Percentiles rank a stretch among this genome's conserved stretches.
Evolutionary conservation across 92 coral and sea anemone species (phyloP).

Genomic region (Umimayanthus kanabou): DNA sequence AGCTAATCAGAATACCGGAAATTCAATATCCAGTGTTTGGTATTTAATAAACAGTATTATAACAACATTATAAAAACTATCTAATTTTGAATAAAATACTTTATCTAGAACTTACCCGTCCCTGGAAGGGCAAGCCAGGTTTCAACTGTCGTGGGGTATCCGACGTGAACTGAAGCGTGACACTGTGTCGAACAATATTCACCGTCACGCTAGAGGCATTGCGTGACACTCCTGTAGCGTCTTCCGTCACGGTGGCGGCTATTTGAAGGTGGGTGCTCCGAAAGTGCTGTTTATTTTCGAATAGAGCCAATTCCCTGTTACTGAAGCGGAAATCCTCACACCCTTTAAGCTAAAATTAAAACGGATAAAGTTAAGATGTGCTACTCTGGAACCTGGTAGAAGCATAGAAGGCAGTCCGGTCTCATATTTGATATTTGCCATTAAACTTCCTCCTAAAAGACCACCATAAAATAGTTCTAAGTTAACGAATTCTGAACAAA

Average conservation of each 20-base stretch:
- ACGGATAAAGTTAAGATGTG: not conserved
- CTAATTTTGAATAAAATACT: not conserved
- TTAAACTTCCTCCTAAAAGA: too few species aligned
- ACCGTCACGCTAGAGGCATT: slow-evolving; percentile 53
- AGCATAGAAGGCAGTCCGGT: too few species aligned
- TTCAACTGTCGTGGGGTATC: slow-evolving; percentile 79
- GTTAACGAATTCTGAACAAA: too few species aligned
- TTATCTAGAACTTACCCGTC: slow-evolving; percentile 62
- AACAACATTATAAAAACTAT: too few species aligned
- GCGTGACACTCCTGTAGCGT: slow-evolving; percentile 73
- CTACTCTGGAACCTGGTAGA: not conserved
- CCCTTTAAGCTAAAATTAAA: slow-evolving; percentile 66
- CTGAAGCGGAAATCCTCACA: slow-evolving; percentile 70
- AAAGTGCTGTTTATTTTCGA: slow-evolving; percentile 17
- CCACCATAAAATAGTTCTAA: too few species aligned
- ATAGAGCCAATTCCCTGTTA: slow-evolving; percentile 42
- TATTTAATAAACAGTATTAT: too few species aligned
- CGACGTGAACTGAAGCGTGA: slow-evolving; percentile 49
- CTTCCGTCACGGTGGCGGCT: slow-evolving; percentile 76
- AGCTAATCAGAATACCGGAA: too few species aligned
- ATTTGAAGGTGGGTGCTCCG: slow-evolving; percentile 40
- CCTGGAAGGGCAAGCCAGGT: slow-evolving; percentile 86
- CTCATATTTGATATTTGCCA: too few species aligned
- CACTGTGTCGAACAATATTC: slow-evolving; percentile 39
- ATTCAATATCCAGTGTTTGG: too few species aligned